A percentile compares a stretch with the other conserved stretches of the same genome.
These are phyloP conservation scores for Candidula unifasciata DNA, from an alignment of 2,888 invertebrate species.

Conservation along the genomic window DNA sequence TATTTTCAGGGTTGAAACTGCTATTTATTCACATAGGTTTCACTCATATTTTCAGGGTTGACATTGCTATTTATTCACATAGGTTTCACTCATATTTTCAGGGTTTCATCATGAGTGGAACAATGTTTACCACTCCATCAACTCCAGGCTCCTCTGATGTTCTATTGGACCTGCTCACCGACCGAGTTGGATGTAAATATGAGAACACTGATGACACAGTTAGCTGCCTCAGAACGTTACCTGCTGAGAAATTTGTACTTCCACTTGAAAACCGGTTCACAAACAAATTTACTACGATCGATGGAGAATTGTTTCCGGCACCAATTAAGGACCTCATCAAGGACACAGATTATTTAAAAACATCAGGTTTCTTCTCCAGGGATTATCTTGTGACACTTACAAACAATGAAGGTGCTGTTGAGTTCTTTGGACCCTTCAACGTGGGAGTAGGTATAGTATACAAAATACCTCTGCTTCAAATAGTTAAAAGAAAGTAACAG, in stretches of 20 bases:
- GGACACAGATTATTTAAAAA: slow-evolving; percentile 25
- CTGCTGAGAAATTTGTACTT: slow-evolving; percentile 26
- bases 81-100: slow-evolving; percentile 4
- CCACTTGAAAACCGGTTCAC: slow-evolving; percentile 17
- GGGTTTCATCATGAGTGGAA: slow-evolving; percentile 46
- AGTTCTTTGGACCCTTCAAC: slow-evolving; percentile 24
- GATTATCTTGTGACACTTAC: slow-evolving; percentile 27
- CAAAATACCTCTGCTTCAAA: too few relatives aligned
- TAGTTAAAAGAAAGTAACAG: too few relatives aligned
- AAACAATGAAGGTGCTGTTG: slow-evolving; percentile 43
- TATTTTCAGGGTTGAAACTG: too few relatives aligned
- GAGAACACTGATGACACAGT: neutral
- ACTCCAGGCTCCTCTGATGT: slow-evolving; percentile 40
- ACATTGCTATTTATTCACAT: too few relatives aligned
- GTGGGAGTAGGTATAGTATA: slow-evolving; percentile 5
- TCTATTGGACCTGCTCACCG: slow-evolving; percentile 30
- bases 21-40: too few relatives aligned
- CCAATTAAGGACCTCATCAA: slow-evolving; percentile 20
- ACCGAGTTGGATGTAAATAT: slow-evolving; percentile 25
- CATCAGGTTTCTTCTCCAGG: slow-evolving; percentile 29
- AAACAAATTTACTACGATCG: slow-evolving; percentile 44
- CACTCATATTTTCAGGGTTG: too few relatives aligned
- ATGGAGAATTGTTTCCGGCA: slow-evolving; percentile 34
- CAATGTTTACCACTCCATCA: slow-evolving; percentile 45
- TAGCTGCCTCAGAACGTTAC: slow-evolving; percentile 23